Evolutionary conservation across 2,888 invertebrate species (phyloP), one percentile per base, ranked within the genome.

Genomic region (Papilio protenor): DNA sequence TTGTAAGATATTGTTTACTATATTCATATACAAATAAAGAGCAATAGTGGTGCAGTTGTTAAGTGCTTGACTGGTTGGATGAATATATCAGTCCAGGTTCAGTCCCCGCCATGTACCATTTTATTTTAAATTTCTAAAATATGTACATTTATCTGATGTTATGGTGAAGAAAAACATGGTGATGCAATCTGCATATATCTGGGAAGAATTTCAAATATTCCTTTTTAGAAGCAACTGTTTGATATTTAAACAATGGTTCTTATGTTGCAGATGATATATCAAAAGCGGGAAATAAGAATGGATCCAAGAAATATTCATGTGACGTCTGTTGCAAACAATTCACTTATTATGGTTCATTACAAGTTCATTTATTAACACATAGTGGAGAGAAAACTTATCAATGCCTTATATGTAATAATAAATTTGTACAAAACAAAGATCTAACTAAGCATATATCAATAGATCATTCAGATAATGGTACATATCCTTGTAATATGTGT

Each of bases 401-500:
- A 0, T 94, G 94, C 59, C 82, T 86, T 1, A 80, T 94, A 0
- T 94, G 94, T 77, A 83, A 89, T 49, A 84, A 82, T 0, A 86
- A 85, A 27, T 91, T 88, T n/a, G 81, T 84, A 0, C 86, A 88
- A 16, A 92, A 91, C 75, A 91, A 90, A 66, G 91, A 92, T 66
- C 75, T 94, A 0, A 92, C 90, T 0, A 88, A 87, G 80, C 94
- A 94, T 64, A 92, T 92, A 33, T 82, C 83, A 0, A 79, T 82
- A 1, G 82, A 79, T 2, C 94, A 94, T 27, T 83, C 83, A 0
- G 84, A 87, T 0, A 84, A 89, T 4, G 86, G 87, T 0, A 77
- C 80, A 27, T 94, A 86, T 40, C 88, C 89, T 0, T 94, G 94
- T 73, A 91, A 86, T 0, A 78, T 90, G 0, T 94, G 94, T 77